phyloP scores from a whole-genome alignment of 2,888 invertebrate genomes.

The Zootermopsis nevadensis region DNA sequence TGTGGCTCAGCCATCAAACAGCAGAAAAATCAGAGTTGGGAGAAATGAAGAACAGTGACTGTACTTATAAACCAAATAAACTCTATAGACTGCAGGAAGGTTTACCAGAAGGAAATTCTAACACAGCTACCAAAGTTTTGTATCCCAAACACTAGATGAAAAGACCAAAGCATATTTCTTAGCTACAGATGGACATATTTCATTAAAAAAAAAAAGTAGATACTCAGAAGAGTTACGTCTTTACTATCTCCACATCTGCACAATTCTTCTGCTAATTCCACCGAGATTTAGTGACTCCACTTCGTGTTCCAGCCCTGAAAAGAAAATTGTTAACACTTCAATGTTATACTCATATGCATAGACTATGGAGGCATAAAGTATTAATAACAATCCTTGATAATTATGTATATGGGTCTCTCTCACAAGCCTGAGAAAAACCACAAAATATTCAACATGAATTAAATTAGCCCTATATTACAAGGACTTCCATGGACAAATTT shows the following conservation, averaged over 20 bases:
- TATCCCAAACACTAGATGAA: conserved; percentile 52
- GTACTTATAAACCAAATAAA: conserved; percentile 49
- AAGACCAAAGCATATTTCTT: conserved; percentile 51
- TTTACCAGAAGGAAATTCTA: conserved; percentile 50
- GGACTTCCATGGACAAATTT: too few species aligned
- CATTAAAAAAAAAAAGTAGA: conserved; percentile 49
- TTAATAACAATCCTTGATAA: too few species aligned
- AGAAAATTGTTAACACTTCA: not conserved
- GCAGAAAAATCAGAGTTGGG: conserved; percentile 49
- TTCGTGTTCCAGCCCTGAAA: conserved; percentile 53
- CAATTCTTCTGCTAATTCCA: conserved; percentile 50
- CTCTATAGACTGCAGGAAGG: conserved; percentile 49
- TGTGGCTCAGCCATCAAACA: conserved; percentile 46
- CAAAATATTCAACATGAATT: too few species aligned
- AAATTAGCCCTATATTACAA: too few species aligned
- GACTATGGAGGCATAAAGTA: too few species aligned
- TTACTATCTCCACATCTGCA: conserved; percentile 49
- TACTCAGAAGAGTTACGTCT: conserved; percentile 52
- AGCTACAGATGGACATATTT: conserved; percentile 52
- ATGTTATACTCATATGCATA: too few species aligned
- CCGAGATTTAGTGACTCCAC: conserved; percentile 53
- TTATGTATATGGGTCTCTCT: too few species aligned
- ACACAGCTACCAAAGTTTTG: conserved; percentile 52
- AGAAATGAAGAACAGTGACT: conserved; percentile 40
- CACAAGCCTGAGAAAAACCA: too few species aligned